Base-by-base conservation (phyloP, 2,888 invertebrate genomes). In the Adelognathus sp. region DNA sequence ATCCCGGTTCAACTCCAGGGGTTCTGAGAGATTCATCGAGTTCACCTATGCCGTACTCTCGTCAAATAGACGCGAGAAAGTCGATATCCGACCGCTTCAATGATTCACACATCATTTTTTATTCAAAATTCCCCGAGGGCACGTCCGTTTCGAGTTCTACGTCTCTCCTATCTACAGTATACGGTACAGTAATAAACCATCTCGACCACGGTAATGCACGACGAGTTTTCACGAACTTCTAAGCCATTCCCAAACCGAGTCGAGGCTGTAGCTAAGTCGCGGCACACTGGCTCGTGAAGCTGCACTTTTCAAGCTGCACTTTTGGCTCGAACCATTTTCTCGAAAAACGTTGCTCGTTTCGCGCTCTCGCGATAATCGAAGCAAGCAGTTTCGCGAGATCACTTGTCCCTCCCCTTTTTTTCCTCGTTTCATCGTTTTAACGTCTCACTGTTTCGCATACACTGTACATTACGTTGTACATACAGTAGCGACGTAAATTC, bases 51-150 rank as follows among this genome's bases (percentile, higher is more conserved):
- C 29, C 2, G 11, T 5, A 6, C 36, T 44, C 18, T 5, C 36
- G 50, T 24, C 36, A 27, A 7, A 24, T 14, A 27, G 24, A 27
- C 64, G 52, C 41, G 71, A 63, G 64, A 83, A 82, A 84, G 77
- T 77, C 82, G 83, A 85, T 81, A 82, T 83, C 81, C 78, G 77
- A 63, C 29, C 76, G 81, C 69, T 67, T 77, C 79, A 83, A 84
- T 84, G 81, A 84, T 85, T 84, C 81, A 81, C 79, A 61, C 76
- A 61, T 78, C 66, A 79, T 84, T 81, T 61, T 81, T 84, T 84
- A 85, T 85, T 85, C 81, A 83, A 82, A 60, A 79, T 71, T 66
- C 69, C 31, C 54, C 46, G 44, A 76, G 46, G 58, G 16, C 11
- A 39, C 16, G 60, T 24, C 21, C 66, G 44, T 63, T 54, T 73